Evolutionary conservation across 1,140 invertebrate genomes (phyloP).

Genomic region (Orius insidiosus): DNA sequence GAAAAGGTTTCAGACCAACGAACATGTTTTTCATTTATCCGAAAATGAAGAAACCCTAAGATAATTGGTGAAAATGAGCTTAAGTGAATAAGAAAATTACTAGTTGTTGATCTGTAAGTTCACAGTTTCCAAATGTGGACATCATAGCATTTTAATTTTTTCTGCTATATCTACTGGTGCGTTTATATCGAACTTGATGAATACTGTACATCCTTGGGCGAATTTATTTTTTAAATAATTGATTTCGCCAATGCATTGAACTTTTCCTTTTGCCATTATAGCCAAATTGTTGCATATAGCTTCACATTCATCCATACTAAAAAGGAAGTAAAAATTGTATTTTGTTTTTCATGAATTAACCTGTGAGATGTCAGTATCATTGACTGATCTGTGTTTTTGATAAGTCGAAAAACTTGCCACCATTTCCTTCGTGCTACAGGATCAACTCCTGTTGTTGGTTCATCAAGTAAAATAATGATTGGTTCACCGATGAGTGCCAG

Average conservation of each 20-base stretch:
- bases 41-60: too few relatives aligned
- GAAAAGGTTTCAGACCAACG: too few relatives aligned
- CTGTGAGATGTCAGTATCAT: conserved; percentile 55
- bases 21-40: too few relatives aligned
- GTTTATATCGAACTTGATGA: conserved; percentile 22
- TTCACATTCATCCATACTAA: conserved; percentile 41
- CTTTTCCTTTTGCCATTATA: conserved; percentile 72
- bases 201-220: conserved; percentile 30
- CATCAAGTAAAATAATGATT: conserved; percentile 74
- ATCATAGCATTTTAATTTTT: too few relatives aligned
- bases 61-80: too few relatives aligned
- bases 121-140: too few relatives aligned
- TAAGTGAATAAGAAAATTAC: too few relatives aligned
- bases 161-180: too few relatives aligned
- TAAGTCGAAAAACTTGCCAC: conserved; percentile 50
- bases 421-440: conserved; percentile 55
- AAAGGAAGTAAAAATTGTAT: background rate
- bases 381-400: conserved; percentile 43
- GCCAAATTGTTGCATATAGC: conserved; percentile 70
- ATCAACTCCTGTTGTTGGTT: conserved; percentile 65
- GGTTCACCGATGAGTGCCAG: conserved; percentile 81
- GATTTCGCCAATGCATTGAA: conserved; percentile 30
- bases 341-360: conserved; percentile 23
- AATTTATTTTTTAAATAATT: conserved; percentile 29
- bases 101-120: too few relatives aligned